Base-by-base conservation (phyloP, 2,888 invertebrate genomes). In the Psococerastis gibbosa region DNA sequence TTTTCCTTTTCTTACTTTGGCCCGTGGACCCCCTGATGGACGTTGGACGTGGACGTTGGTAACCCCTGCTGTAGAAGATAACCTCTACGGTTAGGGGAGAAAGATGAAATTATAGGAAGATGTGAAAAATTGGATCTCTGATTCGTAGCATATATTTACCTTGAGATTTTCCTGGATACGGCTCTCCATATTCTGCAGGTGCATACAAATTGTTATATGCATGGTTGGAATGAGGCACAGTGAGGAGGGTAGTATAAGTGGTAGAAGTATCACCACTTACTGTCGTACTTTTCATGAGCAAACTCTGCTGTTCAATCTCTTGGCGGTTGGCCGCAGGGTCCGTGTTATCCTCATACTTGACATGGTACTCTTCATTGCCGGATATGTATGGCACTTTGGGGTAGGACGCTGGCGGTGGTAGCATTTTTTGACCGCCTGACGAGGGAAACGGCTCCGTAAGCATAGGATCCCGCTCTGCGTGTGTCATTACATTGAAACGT, bases 261-360 rank as follows among this genome's bases (percentile, higher is more conserved):
- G 38, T 38, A 13, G n/a, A 13, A n/a, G 38, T 5, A 5, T 20
- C n/a, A n/a, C n/a, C n/a, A n/a, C n/a, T n/a, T n/a, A n/a, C n/a
- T n/a, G n/a, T n/a, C n/a, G n/a, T n/a, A n/a, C n/a, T n/a, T n/a
- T 16, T 20, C 38, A 38, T 38, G 6, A 38, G n/a, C 18, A 38
- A 5, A 3, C 20, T 13, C 22, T 38, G 38, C 20, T 38, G 38
- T 11, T 15, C 38, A n/a, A 38, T 38, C 22, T 38, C 38, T 11
- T 38, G 38, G 17, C 38, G 6, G 18, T 38, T 38, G 5, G 38
- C 15, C 8, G 22, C 22, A 3, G 38, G 38, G 20, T 38, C 38
- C 38, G 38, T 38, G 20, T 38, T 38, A 20, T 38, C 38, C 22
- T 38, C 38, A 11, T 38, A 38, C 22, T 38, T 38, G 5, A 38